Conservation (phyloP, 1,140 invertebrate genomes). For the Drosophila sucinea region DNA sequence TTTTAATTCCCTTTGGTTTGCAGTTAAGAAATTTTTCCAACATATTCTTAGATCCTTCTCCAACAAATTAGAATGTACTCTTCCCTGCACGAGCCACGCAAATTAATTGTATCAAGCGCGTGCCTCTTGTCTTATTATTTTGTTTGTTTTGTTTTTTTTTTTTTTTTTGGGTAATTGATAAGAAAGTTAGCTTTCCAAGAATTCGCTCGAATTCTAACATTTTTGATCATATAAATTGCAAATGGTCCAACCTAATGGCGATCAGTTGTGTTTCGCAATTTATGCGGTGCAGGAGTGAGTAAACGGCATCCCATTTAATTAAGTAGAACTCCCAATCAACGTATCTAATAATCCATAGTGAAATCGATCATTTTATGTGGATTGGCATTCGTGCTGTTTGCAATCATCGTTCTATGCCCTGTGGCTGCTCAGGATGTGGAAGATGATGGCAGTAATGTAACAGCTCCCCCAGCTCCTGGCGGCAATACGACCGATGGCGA, state of each 20-base stretch:
- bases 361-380: constrained; percentile 33
- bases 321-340: neutral
- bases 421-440: too few relatives aligned
- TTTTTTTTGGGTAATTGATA: constrained; percentile 37
- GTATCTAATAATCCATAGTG: constrained; percentile 29
- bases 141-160: too few relatives aligned
- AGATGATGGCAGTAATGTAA: constrained; percentile 25
- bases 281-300: constrained; percentile 53
- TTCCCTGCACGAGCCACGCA: constrained; percentile 28
- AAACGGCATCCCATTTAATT: neutral
- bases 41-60: too few relatives aligned
- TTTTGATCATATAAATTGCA: constrained; percentile 54
- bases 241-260: neutral
- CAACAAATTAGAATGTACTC: constrained; percentile 50
- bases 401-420: neutral
- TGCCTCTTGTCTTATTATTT: constrained; percentile 34
- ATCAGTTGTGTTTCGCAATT: constrained; percentile 40
- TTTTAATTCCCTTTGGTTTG: too few relatives aligned
- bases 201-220: constrained; percentile 40
- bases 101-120: constrained; percentile 21
- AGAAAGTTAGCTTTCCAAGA: constrained; percentile 40
- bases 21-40: too few relatives aligned
- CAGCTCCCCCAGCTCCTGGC: constrained; percentile 37
- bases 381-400: constrained; percentile 22
- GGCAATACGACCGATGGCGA: neutral